These are phyloP conservation scores for Pristionchus exspectatus DNA, from an alignment of 2,888 invertebrate species.

Conservation along the genomic window DNA sequence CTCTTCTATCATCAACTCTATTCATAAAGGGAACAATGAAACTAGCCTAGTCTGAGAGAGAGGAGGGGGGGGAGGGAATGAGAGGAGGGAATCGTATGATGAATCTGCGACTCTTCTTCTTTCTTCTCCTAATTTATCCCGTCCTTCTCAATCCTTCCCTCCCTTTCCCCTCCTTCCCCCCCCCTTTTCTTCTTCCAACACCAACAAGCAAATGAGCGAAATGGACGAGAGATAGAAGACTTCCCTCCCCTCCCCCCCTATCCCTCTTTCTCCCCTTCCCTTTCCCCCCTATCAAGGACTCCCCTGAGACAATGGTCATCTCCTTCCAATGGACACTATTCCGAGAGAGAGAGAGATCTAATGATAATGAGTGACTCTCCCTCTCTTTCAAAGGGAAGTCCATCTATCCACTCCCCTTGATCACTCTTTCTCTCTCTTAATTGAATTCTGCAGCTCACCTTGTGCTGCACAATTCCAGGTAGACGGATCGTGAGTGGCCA, in stretches of 20 bases:
- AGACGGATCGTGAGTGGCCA: conserved; percentile 13
- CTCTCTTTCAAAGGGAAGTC: not conserved
- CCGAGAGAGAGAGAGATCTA: conserved; percentile 13
- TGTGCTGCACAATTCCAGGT: conserved; percentile 17
- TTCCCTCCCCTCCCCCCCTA: not conserved
- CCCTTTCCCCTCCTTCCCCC: not conserved
- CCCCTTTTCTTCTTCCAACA: conserved; percentile 25
- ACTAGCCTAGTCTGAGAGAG: not conserved
- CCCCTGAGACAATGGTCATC: not conserved
- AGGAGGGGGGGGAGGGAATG: not conserved
- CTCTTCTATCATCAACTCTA: not conserved
- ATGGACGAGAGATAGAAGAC: conserved; percentile 18
- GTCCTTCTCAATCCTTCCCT: not conserved
- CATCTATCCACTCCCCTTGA: not conserved
- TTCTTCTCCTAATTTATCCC: conserved; percentile 30
- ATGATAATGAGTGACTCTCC: conserved; percentile 6
- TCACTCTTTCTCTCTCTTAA: not conserved
- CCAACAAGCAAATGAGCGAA: conserved; percentile 38
- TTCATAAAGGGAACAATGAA: not conserved
- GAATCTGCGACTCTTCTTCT: conserved; percentile 16
- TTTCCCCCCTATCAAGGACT: not conserved
- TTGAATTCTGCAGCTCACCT: not conserved
- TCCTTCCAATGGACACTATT: not conserved
- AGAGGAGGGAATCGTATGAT: conserved; percentile 34
- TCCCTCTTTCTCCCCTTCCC: not conserved